These are phyloP conservation scores for Agrenia bidenticulata DNA, from an alignment of 2,888 invertebrate species.

Conservation along the genomic window DNA sequence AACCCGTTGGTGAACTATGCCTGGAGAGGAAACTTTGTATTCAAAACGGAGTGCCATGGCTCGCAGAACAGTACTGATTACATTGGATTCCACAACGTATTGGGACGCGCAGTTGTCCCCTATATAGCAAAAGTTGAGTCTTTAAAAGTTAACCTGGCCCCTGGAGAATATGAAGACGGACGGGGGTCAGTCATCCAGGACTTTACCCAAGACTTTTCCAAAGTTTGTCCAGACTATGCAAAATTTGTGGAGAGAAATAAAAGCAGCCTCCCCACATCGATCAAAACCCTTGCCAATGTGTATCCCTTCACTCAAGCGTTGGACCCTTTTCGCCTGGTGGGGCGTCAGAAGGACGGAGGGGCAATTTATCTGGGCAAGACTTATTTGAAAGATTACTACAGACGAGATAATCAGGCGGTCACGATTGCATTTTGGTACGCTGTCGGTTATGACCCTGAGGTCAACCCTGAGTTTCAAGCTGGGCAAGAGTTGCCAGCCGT, in stretches of 20 bases:
- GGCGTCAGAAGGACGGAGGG: conserved; percentile 10
- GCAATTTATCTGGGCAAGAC: conserved; percentile 16
- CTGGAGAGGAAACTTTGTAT: conserved; percentile 12
- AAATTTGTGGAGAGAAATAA: conserved; percentile 2
- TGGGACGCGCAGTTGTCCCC: not conserved
- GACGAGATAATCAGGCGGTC: conserved; percentile 6
- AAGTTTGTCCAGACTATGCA: conserved; percentile 1
- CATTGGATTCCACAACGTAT: conserved; percentile 15
- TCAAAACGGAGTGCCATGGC: conserved; percentile 7
- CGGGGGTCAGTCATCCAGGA: conserved; percentile 7
- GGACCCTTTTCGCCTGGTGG: conserved; percentile 12
- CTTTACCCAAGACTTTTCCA: conserved; percentile 8
- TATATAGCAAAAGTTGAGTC: not conserved
- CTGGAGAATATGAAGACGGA: conserved; percentile 16
- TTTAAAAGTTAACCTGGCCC: conserved; percentile 2
- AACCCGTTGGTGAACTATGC: not conserved
- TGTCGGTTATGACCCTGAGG: conserved; percentile 3
- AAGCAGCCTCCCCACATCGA: not conserved
- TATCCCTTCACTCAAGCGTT: conserved; percentile 8
- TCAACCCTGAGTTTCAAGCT: conserved; percentile 11
- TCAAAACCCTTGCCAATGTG: conserved; percentile 1
- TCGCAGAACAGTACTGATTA: not conserved
- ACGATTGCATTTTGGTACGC: conserved; percentile 16
- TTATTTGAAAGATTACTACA: conserved; percentile 12
- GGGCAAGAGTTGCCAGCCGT: conserved; percentile 6